Evolutionary conservation across 2,888 invertebrate species (phyloP).

Genomic region (Eristalinus aeneus): DNA sequence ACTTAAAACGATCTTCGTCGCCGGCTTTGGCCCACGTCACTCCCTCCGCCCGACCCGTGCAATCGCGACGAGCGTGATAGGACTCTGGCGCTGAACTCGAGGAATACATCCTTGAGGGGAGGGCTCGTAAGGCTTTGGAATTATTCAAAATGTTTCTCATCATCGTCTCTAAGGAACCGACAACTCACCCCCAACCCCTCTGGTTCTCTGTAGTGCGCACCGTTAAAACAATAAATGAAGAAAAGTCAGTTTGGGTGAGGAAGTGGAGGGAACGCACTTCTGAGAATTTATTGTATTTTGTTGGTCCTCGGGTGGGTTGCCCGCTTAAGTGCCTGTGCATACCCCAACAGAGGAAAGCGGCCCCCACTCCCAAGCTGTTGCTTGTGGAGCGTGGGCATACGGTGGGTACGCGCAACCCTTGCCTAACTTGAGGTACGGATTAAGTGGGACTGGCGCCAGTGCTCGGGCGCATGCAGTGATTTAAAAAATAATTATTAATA

Average conservation of each 20-base stretch:
- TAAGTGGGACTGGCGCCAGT: slow-evolving; percentile 37
- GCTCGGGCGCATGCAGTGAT: slow-evolving; percentile 64
- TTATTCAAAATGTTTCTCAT: slow-evolving; percentile 43
- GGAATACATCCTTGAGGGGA: slow-evolving; percentile 9
- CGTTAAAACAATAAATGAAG: slow-evolving; percentile 15
- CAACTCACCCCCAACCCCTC: not conserved
- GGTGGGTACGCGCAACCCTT: slow-evolving; percentile 7
- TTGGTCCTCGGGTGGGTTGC: slow-evolving; percentile 54
- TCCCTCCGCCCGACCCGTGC: not conserved
- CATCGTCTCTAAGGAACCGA: not conserved
- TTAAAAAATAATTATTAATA: slow-evolving; percentile 69
- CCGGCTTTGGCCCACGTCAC: too few species aligned
- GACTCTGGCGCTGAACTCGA: not conserved
- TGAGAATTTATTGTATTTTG: slow-evolving; percentile 63
- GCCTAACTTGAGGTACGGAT: slow-evolving; percentile 26
- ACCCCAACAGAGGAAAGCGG: slow-evolving; percentile 31
- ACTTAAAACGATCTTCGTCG: slow-evolving; percentile 24
- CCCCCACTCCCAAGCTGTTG: slow-evolving; percentile 46
- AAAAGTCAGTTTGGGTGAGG: not conserved
- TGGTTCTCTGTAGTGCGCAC: slow-evolving; percentile 7
- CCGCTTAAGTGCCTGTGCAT: slow-evolving; percentile 59
- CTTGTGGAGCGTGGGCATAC: slow-evolving; percentile 1
- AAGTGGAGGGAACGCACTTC: slow-evolving; percentile 17
- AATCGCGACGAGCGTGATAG: not conserved
- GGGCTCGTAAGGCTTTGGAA: slow-evolving; percentile 58